phyloP scores from a whole-genome alignment of 1,140 invertebrate species.

The Leptopilina boulardi region DNA sequence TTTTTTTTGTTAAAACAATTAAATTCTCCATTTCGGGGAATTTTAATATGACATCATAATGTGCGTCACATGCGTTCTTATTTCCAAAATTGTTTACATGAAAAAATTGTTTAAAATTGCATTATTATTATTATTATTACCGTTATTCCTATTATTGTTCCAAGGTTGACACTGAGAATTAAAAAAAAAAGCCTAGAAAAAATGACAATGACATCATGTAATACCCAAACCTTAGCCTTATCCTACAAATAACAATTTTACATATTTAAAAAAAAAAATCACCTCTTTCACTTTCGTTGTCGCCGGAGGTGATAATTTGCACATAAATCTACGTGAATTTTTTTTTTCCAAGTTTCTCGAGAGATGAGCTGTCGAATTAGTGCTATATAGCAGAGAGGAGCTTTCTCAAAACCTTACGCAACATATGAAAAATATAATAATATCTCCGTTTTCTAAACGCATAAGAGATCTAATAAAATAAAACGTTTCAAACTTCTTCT shows the following conservation, averaged over 20 bases:
- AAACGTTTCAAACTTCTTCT: too few species aligned
- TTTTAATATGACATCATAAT: too few species aligned
- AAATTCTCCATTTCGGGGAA: too few species aligned
- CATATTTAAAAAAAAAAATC: not conserved
- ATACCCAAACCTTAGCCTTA: not conserved
- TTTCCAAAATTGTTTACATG: too few species aligned
- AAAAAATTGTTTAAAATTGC: too few species aligned
- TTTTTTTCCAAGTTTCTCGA: conserved; percentile 15
- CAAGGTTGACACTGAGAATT: too few species aligned
- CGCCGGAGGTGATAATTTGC: conserved; percentile 6
- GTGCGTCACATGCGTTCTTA: too few species aligned
- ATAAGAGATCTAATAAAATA: not conserved
- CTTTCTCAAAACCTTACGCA: conserved; percentile 21
- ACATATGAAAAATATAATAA: not conserved
- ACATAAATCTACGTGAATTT: not conserved
- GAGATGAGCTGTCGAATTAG: not conserved
- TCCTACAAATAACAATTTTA: not conserved
- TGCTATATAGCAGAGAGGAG: too few species aligned
- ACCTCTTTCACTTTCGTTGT: conserved; percentile 38
- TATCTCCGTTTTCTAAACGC: not conserved
- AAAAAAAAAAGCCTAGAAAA: not conserved
- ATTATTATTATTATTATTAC: too few species aligned
- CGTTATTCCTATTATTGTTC: too few species aligned
- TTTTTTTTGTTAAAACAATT: too few species aligned
- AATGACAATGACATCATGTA: not conserved